Percentiles rank a stretch among this genome's conserved stretches.
phyloP scores from a whole-genome alignment of 2,113 vertebrate species.

The Recurvirostra avosetta region DNA sequence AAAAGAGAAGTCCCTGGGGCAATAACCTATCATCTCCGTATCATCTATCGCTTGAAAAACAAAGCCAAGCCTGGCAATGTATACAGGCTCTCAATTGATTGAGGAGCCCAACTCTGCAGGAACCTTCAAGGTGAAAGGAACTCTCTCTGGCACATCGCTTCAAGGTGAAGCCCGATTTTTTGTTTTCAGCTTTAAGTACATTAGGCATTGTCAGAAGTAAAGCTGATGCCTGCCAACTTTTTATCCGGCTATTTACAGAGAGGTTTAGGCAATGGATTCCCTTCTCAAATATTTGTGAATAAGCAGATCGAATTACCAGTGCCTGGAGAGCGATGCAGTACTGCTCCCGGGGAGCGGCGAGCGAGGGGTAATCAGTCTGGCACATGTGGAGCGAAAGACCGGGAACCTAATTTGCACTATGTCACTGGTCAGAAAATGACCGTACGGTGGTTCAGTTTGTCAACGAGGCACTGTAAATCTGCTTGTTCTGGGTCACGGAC shows the following conservation, averaged over 20 bases:
- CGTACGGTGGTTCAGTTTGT: not conserved
- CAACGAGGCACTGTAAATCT: not conserved
- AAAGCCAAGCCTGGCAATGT: not conserved
- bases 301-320: not conserved
- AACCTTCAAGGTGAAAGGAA: constrained; percentile 29
- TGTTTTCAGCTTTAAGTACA: not conserved
- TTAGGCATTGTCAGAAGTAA: not conserved
- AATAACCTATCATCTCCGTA: constrained; percentile 4
- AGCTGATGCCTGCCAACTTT: not conserved
- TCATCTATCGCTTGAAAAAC: constrained; percentile 10
- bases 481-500: not conserved
- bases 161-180: not conserved
- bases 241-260: constrained; percentile 14
- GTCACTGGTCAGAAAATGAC: not conserved
- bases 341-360: not conserved
- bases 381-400: not conserved
- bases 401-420: not conserved
- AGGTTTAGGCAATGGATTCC: not conserved
- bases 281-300: constrained; percentile 51
- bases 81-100: not conserved
- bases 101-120: not conserved
- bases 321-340: not conserved
- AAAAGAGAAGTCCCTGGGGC: not conserved
- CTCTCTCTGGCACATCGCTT: not conserved
- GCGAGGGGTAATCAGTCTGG: not conserved